Evolutionary conservation across 2,888 invertebrate genomes (phyloP).

Genomic region (Elegia similella): DNA sequence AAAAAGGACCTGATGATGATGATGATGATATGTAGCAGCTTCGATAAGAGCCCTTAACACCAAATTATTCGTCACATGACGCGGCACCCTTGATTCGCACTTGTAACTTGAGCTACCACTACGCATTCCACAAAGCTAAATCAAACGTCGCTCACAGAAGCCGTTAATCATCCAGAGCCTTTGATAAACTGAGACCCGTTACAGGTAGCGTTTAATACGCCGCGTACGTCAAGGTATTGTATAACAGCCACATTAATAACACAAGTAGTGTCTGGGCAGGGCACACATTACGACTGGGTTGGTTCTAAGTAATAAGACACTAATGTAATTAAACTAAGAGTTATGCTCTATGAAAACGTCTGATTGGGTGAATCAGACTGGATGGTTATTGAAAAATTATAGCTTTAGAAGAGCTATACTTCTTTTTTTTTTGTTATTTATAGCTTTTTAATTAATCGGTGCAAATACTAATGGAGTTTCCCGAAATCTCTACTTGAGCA

Average conservation of each 20-base stretch:
- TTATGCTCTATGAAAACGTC: background rate
- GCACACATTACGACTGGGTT: constrained; percentile 15
- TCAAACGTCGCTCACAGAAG: constrained; percentile 64
- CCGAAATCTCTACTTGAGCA: too few relatives aligned
- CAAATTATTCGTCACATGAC: constrained; percentile 7
- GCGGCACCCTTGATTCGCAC: background rate
- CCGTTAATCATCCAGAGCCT: constrained; percentile 60
- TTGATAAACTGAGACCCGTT: constrained; percentile 55
- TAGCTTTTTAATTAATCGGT: too few relatives aligned
- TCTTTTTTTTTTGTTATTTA: background rate
- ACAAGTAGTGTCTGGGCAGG: constrained; percentile 19
- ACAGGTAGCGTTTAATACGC: constrained; percentile 21
- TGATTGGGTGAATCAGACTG: background rate
- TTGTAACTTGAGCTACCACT: constrained; percentile 22
- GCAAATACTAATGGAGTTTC: too few relatives aligned
- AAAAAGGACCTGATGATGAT: too few relatives aligned
- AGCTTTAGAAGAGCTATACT: too few relatives aligned
- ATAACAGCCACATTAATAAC: constrained; percentile 22
- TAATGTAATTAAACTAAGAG: constrained; percentile 15
- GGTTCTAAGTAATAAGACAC: constrained; percentile 13
- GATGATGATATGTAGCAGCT: background rate
- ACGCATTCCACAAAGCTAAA: constrained; percentile 52
- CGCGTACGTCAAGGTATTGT: constrained; percentile 11
- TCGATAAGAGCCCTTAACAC: background rate
- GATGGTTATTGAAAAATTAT: constrained; percentile 2